Conservation (phyloP, 2,888 invertebrate species). For the Machimus rusticus region DNA sequence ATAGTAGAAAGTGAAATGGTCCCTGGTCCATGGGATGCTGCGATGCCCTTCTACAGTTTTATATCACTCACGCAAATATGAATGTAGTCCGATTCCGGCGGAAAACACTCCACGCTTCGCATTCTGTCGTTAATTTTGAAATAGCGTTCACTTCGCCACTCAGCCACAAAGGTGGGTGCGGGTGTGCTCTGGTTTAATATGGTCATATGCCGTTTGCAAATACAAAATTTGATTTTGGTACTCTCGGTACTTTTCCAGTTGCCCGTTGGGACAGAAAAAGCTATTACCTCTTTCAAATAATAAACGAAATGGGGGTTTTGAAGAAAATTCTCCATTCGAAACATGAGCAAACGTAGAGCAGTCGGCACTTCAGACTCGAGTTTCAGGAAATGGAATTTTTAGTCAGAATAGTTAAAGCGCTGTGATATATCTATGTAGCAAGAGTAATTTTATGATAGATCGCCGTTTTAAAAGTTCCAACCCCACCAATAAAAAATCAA, state of each 20-base stretch:
- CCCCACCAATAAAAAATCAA: too few relatives aligned
- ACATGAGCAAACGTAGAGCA: background rate
- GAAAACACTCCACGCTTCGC: background rate
- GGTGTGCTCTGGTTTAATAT: background rate
- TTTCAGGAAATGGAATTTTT: background rate
- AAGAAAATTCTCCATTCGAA: background rate
- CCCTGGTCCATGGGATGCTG: background rate
- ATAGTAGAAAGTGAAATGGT: background rate
- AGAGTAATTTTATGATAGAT: background rate
- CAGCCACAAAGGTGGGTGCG: background rate
- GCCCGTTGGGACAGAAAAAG: background rate
- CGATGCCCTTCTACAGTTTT: background rate
- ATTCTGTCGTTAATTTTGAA: background rate
- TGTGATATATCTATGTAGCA: background rate
- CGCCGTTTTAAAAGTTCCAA: too few relatives aligned
- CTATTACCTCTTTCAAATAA: background rate
- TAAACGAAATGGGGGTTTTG: background rate
- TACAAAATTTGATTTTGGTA: background rate
- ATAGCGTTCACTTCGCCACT: background rate
- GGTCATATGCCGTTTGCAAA: background rate
- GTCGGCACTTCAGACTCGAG: background rate
- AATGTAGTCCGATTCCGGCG: background rate
- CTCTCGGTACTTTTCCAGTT: background rate
- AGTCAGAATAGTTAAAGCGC: background rate
- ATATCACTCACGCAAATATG: background rate